phyloP scores from a whole-genome alignment of 2,113 vertebrate species.

The Sturnira hondurensis region DNA sequence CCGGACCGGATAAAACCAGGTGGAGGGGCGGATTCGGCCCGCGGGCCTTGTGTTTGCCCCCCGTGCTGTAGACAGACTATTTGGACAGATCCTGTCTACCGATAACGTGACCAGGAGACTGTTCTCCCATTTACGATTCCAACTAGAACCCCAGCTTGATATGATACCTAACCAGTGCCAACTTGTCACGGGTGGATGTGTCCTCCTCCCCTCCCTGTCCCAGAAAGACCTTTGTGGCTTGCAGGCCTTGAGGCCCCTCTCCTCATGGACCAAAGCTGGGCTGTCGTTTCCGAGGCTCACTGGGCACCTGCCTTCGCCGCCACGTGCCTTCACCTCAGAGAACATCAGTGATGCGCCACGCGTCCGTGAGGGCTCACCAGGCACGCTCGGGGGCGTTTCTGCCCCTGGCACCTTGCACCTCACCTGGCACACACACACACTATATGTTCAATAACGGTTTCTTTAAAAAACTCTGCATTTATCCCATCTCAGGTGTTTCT shows the following conservation, averaged over 20 bases:
- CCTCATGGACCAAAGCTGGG: background rate
- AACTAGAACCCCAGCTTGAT: background rate
- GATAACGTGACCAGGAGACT: background rate
- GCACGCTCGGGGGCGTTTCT: too few species aligned
- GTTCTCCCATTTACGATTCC: background rate
- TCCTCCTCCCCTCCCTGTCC: background rate
- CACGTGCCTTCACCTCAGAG: background rate
- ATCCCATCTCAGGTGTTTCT: background rate
- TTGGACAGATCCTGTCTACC: background rate
- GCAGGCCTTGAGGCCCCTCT: too few species aligned
- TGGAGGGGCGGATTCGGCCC: too few species aligned
- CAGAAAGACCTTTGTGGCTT: background rate
- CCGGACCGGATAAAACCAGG: too few species aligned
- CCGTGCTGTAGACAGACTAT: background rate
- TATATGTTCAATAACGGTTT: background rate
- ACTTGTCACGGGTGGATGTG: background rate
- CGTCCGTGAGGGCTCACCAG: background rate
- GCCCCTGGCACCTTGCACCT: too few species aligned
- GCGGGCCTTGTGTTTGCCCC: too few species aligned
- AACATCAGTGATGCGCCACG: background rate
- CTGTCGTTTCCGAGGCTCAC: background rate
- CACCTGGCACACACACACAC: fast-evolving
- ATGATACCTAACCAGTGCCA: background rate
- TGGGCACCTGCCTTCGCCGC: background rate
- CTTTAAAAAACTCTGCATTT: background rate